Conservation (phyloP, 2,888 invertebrate species). For the Drosophila mercatorum region DNA sequence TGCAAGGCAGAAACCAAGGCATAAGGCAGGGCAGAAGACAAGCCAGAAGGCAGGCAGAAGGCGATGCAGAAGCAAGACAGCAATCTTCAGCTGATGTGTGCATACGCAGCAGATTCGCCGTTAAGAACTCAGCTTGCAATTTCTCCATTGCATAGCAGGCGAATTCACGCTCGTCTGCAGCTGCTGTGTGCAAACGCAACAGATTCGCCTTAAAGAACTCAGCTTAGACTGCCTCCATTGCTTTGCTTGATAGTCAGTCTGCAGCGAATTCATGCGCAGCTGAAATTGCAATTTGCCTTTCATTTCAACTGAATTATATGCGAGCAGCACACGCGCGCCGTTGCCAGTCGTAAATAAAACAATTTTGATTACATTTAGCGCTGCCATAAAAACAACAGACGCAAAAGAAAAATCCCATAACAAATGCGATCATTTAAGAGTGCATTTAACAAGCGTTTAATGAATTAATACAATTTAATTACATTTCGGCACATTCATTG, state of each 20-base stretch:
- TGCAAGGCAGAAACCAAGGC: no score
- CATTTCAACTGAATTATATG: neutral
- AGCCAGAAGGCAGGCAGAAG: no score
- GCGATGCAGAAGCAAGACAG: no score
- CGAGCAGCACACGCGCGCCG: no score
- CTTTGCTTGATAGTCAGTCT: neutral
- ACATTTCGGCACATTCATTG: neutral
- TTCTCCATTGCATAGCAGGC: no score
- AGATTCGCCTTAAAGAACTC: neutral
- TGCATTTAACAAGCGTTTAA: neutral
- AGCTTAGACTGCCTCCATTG: neutral
- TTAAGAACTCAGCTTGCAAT: neutral
- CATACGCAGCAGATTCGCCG: neutral
- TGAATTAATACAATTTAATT: neutral
- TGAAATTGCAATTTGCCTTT: neutral
- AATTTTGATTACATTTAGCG: neutral
- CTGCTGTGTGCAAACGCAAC: neutral
- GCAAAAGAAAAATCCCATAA: neutral
- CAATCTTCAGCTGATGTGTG: slow-evolving; percentile 9
- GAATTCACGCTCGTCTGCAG: slow-evolving; percentile 9
- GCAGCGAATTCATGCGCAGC: neutral
- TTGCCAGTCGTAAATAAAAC: neutral
- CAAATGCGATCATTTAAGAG: neutral
- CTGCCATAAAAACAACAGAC: neutral
- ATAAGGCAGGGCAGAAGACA: no score